These are phyloP conservation scores for Fulica atra DNA, from an alignment of 2,113 vertebrate genomes.

Conservation along the genomic window DNA sequence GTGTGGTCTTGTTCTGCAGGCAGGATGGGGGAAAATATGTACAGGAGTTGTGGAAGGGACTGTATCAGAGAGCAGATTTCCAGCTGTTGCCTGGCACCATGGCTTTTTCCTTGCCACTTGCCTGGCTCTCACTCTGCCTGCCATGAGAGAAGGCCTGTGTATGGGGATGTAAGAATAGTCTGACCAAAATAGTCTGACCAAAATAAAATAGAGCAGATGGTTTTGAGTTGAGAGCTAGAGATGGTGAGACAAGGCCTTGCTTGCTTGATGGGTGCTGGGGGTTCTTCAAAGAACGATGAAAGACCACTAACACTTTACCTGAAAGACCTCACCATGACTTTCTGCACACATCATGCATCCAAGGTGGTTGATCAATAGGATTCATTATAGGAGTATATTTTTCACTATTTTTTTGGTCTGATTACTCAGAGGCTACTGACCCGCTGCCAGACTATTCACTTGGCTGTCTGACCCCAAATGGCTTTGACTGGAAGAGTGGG, in stretches of 20 bases:
- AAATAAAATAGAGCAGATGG: not conserved
- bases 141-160: not conserved
- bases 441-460: not conserved
- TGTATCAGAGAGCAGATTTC: not conserved
- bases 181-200: not conserved
- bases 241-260: fast-evolving
- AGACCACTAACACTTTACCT: not conserved
- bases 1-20: not conserved
- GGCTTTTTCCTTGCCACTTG: not conserved
- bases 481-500: not conserved
- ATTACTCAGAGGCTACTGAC: not conserved
- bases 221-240: not conserved
- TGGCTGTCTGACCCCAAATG: not conserved
- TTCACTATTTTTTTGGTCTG: not conserved
- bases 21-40: fast-evolving
- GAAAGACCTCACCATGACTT: not conserved
- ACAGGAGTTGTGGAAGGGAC: not conserved
- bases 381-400: not conserved
- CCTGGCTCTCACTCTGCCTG: not conserved
- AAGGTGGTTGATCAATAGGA: not conserved
- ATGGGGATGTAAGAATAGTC: not conserved
- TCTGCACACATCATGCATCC: fast-evolving
- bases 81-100: not conserved
- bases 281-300: not conserved
- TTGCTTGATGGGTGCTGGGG: not conserved